phyloP scores from a whole-genome alignment of 2,797 vertebrate genomes.

The Etheostoma perlongum region DNA sequence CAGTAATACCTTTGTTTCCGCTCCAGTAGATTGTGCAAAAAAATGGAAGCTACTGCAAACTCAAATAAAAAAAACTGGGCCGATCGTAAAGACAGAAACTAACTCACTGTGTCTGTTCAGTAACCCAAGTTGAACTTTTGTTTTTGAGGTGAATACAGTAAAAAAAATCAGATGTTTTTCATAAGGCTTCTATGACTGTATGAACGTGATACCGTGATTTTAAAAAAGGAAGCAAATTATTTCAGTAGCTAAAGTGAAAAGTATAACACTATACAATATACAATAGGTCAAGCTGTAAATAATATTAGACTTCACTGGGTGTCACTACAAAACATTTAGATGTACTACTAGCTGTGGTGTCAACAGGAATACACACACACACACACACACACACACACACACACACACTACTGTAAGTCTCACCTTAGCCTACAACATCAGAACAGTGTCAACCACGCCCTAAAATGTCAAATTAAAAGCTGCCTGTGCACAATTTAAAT shows the following conservation, averaged over 20 bases:
- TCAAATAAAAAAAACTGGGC: too few relatives aligned
- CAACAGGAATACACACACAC: too few relatives aligned
- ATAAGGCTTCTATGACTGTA: too few relatives aligned
- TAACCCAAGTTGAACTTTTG: too few relatives aligned
- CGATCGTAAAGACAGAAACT: too few relatives aligned
- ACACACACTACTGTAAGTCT: too few relatives aligned
- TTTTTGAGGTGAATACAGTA: background rate
- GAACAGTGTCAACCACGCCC: background rate
- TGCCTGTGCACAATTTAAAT: background rate
- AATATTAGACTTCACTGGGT: background rate
- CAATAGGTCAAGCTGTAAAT: background rate
- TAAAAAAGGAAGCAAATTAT: too few relatives aligned
- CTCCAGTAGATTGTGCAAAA: background rate
- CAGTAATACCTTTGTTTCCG: background rate
- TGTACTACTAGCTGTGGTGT: background rate
- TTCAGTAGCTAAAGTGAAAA: background rate
- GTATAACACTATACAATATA: background rate
- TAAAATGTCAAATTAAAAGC: background rate
- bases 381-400: too few relatives aligned
- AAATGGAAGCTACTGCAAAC: too few relatives aligned
- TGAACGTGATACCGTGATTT: background rate
- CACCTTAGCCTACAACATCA: background rate
- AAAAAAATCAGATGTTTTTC: background rate
- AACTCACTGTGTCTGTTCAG: too few relatives aligned
- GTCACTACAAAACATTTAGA: background rate